Evolutionary conservation across 2,888 invertebrate genomes (phyloP), one percentile per base, ranked within the genome.

Genomic region (Physocephala rufipes): DNA sequence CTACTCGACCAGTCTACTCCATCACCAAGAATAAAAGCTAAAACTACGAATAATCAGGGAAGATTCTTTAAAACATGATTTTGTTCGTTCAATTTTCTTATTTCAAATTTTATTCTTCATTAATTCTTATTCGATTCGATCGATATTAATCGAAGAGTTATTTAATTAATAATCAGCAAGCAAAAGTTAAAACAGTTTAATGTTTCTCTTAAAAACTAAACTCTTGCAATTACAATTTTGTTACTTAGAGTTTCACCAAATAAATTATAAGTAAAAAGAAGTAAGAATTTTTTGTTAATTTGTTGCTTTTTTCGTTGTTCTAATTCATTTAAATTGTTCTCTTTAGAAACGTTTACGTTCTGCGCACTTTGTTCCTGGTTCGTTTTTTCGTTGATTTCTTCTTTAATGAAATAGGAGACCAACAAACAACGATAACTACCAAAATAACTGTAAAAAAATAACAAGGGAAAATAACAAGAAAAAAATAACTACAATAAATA

Each of bases 1-100:
- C 64, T 58, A 72, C 65, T 71, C 67, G 51, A 53, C 72, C n/a
- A n/a, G n/a, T n/a, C n/a, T n/a, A n/a, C n/a, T n/a, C n/a, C n/a
- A 67, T 61, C 66, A 71, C 68, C 36, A 36, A 36, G 36, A 36
- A 36, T 71, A 64, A 66, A 68, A 67, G 71, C 73, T 70, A 65
- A 74, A 58, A 30, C 75, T 71, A 75, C 78, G n/a, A 74, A 77
- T 76, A 77, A 73, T 77, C 79, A 80, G 80, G 79, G 79, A 80
- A 80, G 80, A 77, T 70, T 69, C 69, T 69, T 67, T 71, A 63
- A 73, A 71, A 71, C 71, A 69, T 70, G 61, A 69, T 75, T 75
- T 72, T 72, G 75, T 75, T 75, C 67, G 73, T 74, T 74, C 24
- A 70, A 70, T 74, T 68, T 55, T 74, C 76, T 77, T 74, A 72